Conservation (phyloP, 2,888 invertebrate genomes). For the Idaea biselata region DNA sequence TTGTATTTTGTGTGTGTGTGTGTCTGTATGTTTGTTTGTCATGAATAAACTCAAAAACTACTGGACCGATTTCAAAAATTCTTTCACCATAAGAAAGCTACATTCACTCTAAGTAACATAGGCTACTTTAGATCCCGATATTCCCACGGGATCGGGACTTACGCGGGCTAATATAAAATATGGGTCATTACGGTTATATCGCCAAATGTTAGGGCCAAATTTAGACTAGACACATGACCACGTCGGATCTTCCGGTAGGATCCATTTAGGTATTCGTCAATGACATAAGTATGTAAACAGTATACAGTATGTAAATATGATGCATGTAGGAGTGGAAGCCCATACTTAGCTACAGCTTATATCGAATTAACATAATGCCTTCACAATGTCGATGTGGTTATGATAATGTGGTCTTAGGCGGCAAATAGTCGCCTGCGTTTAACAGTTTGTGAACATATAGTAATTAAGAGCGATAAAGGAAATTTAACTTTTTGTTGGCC, state of each 20-base stretch:
- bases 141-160: too few species aligned
- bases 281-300: slow-evolving; percentile 49
- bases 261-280: slow-evolving; percentile 40
- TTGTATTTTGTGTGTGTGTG: too few species aligned
- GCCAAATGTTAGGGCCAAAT: too few species aligned
- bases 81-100: too few species aligned
- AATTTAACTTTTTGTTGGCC: background rate
- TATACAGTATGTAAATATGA: slow-evolving; percentile 36
- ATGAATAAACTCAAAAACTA: too few species aligned
- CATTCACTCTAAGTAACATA: too few species aligned
- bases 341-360: slow-evolving; percentile 8
- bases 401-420: slow-evolving; percentile 32
- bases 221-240: background rate
- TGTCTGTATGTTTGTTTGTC: too few species aligned
- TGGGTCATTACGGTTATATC: too few species aligned
- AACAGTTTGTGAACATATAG: slow-evolving; percentile 4
- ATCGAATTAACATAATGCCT: slow-evolving; percentile 19
- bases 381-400: slow-evolving; percentile 30
- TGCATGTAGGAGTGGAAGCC: slow-evolving; percentile 41
- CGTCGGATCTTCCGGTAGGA: slow-evolving; percentile 35
- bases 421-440: slow-evolving; percentile 8
- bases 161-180: too few species aligned
- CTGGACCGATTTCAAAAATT: too few species aligned
- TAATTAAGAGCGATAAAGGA: background rate
- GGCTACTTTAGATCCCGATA: too few species aligned